A percentile compares a stretch with the other conserved stretches of the same genome.
Conservation (phyloP, 2,888 invertebrate species). For the Dynastes tityus region DNA sequence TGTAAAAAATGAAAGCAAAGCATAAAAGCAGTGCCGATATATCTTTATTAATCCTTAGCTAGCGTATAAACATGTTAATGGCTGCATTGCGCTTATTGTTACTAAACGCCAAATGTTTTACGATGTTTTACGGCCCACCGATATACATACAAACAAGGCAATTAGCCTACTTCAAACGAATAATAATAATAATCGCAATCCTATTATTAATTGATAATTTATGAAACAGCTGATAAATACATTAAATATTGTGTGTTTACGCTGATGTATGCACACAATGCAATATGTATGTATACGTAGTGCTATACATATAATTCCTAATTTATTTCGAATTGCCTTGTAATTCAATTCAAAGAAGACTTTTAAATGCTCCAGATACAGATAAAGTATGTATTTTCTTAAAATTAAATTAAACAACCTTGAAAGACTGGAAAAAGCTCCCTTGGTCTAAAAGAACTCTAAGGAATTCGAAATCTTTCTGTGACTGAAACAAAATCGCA, state of each 20-base stretch:
- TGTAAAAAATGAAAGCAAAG: not conserved
- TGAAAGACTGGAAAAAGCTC: no score
- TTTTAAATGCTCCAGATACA: no score
- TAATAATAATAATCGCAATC: constrained; percentile 33
- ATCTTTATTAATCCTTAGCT: not conserved
- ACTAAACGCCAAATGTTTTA: constrained; percentile 36
- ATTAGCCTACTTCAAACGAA: constrained; percentile 44
- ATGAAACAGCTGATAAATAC: constrained; percentile 36
- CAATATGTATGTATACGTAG: constrained; percentile 18
- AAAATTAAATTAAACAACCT: no score
- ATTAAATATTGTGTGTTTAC: constrained; percentile 26
- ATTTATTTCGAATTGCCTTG: constrained; percentile 4
- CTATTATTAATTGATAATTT: constrained; percentile 44
- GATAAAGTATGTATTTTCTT: no score
- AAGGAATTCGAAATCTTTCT: not conserved
- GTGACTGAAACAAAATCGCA: not conserved
- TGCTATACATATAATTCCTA: constrained; percentile 13
- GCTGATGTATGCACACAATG: not conserved
- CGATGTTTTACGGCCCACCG: constrained; percentile 32
- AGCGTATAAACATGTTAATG: not conserved
- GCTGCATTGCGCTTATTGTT: constrained; percentile 6
- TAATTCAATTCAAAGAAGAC: not conserved
- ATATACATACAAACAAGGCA: constrained; percentile 30
- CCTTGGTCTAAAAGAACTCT: no score
- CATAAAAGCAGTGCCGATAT: not conserved